Evolutionary conservation across 2,888 invertebrate genomes (phyloP), one percentile per base, ranked within the genome.

Genomic region (Poecilus cupreus): DNA sequence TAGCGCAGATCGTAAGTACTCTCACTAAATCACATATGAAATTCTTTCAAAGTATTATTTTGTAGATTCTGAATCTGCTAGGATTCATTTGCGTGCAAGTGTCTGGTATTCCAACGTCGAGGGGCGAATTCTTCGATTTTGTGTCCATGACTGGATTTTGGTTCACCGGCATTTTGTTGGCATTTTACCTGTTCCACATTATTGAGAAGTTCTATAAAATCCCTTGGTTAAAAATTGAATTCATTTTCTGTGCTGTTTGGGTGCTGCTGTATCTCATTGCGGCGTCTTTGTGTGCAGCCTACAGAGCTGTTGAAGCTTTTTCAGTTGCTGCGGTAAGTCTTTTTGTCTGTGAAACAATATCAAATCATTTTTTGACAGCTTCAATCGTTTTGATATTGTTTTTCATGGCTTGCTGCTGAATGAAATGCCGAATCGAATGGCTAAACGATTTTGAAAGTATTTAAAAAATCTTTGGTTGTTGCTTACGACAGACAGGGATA

Each of bases 201-300:
- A 92, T 97, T 83, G 97, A 97, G 89, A 95, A 94, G 88, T 93
- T 95, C 87, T 94, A 94, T 88, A 94, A 93, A 89, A 94, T 97
- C 85, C 97, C 97, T 1, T 97, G 97, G 97, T 89, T 97, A 82
- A 94, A 94, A 89, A 92, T 95, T 83, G 97, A 97, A 90, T 92
- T 96, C 83, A 89, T 91, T 1, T 96, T 93, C 90, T 95, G 95
- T 87, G 91, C 91, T 5, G 83, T 95, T 6, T 96, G 95, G 95
- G 91, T 94, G 0, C 87, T 94, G 57, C 92, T 95, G 83, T 96
- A 95, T 88, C 89, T 97, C 83, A 91, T 96, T 81, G 96, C 95
- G 0, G 92, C 95, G 0, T 91, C 93, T 26, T 89, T 96, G 81
- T 60, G 75, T 49, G 93, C 93, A 1, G 92, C 93, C 20, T 92